Evolutionary conservation across 2,888 invertebrate genomes (phyloP).

Genomic region (Cantharis flavilabris): DNA sequence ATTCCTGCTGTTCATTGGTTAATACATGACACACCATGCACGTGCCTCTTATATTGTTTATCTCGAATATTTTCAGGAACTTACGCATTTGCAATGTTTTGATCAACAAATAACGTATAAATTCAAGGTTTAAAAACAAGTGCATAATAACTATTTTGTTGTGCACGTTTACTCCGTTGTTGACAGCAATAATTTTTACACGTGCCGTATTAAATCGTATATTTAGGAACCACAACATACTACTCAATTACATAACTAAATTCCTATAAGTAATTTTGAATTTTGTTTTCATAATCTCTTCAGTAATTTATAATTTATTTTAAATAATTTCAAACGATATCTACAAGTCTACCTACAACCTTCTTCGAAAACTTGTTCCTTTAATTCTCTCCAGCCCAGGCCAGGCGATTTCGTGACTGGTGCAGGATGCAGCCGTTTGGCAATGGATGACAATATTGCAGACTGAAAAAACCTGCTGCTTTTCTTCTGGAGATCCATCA

Average conservation of each 20-base stretch:
- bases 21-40: neutral
- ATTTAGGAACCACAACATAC: neutral
- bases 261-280: neutral
- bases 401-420: no score
- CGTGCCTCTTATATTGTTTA: conserved; percentile 3
- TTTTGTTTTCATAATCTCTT: neutral
- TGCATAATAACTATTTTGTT: neutral
- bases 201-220: neutral
- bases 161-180: neutral
- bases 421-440: no score
- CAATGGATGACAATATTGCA: no score
- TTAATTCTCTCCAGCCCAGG: no score
- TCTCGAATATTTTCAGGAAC: neutral
- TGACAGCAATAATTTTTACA: neutral
- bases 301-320: neutral
- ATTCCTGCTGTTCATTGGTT: neutral
- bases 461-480: no score
- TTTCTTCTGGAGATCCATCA: no score
- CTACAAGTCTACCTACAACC: no score
- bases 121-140: neutral
- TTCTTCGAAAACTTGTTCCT: neutral
- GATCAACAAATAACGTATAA: neutral
- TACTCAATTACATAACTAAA: neutral
- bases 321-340: neutral
- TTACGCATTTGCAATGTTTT: neutral